Conservation (phyloP, 2,113 vertebrate species). For the Paramormyrops kingsleyae region DNA sequence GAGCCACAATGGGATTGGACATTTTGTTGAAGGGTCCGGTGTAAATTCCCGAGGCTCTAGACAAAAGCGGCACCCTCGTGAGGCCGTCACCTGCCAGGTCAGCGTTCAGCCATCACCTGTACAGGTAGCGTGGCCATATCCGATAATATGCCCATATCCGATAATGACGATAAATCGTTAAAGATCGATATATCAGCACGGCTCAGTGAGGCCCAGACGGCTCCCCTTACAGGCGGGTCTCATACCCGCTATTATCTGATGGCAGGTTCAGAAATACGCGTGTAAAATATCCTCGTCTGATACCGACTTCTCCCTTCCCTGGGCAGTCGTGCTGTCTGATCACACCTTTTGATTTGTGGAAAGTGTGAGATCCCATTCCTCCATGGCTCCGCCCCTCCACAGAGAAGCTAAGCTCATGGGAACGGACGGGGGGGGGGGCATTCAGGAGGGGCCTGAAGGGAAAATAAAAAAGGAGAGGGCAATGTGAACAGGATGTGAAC, state of each 20-base stretch:
- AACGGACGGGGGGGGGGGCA: conserved; percentile 7
- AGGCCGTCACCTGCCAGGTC: background rate
- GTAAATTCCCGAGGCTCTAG: background rate
- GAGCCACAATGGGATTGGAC: background rate
- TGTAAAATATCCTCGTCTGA: background rate
- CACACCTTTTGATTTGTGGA: background rate
- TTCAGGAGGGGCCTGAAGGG: conserved; percentile 6
- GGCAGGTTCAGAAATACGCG: background rate
- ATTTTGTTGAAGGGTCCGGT: background rate
- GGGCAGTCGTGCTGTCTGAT: background rate
- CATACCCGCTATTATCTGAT: background rate
- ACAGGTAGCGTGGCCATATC: background rate
- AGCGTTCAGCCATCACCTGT: background rate
- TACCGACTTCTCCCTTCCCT: background rate
- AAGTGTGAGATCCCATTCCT: background rate
- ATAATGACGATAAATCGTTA: background rate
- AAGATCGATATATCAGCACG: background rate
- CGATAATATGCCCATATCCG: background rate
- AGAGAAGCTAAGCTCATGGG: background rate
- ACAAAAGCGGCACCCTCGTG: background rate
- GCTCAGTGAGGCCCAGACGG: background rate
- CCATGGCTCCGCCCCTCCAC: background rate
- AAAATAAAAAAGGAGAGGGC: conserved; percentile 15
- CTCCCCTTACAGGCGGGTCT: background rate
- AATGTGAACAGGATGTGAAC: conserved; percentile 27